A percentile compares a stretch with the other conserved stretches of the same genome.
Evolutionary conservation across 2,113 vertebrate species (phyloP).

Genomic region (Hippoglossus stenolepis): DNA sequence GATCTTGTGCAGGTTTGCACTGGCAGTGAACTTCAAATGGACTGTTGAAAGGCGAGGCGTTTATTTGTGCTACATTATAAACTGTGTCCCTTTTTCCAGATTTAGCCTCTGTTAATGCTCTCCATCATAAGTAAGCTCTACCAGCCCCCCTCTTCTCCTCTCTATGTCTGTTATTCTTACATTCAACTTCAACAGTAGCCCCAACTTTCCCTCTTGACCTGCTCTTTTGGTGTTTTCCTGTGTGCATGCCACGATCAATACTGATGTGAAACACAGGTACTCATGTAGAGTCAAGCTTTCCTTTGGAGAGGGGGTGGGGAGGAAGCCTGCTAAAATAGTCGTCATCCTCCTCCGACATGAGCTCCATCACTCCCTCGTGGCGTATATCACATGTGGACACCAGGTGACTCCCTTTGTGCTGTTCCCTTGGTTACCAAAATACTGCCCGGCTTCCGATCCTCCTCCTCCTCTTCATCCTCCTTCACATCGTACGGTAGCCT

Average conservation of each 20-base stretch:
- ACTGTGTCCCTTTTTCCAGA: conserved; percentile 51
- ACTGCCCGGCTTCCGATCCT: not conserved
- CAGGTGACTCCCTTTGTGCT: conserved; percentile 49
- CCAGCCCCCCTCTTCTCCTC: not conserved
- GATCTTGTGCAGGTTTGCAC: conserved; percentile 65
- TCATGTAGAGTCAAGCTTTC: conserved; percentile 7
- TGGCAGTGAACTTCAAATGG: conserved; percentile 68
- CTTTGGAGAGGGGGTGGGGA: conserved; percentile 15
- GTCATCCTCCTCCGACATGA: conserved; percentile 34
- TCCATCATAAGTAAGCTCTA: conserved; percentile 16
- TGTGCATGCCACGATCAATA: conserved; percentile 3
- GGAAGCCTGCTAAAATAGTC: conserved; percentile 44
- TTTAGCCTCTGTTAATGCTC: conserved; percentile 56
- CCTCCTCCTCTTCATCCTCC: not conserved
- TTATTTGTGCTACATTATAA: conserved; percentile 61
- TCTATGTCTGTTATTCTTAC: conserved; percentile 13
- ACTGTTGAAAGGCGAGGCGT: conserved; percentile 61
- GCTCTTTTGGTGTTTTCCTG: conserved; percentile 14
- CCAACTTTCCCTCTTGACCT: conserved; percentile 1
- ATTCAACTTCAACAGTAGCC: conserved; percentile 36
- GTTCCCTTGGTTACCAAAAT: conserved; percentile 52
- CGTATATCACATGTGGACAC: conserved; percentile 63
- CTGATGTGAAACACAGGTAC: conserved; percentile 49
- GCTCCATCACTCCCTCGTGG: conserved; percentile 43
- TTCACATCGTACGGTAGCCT: conserved; percentile 21